Evolutionary conservation across 2,888 invertebrate species (phyloP), one percentile per base, ranked within the genome.

Genomic region (Platycnemis pennipes): DNA sequence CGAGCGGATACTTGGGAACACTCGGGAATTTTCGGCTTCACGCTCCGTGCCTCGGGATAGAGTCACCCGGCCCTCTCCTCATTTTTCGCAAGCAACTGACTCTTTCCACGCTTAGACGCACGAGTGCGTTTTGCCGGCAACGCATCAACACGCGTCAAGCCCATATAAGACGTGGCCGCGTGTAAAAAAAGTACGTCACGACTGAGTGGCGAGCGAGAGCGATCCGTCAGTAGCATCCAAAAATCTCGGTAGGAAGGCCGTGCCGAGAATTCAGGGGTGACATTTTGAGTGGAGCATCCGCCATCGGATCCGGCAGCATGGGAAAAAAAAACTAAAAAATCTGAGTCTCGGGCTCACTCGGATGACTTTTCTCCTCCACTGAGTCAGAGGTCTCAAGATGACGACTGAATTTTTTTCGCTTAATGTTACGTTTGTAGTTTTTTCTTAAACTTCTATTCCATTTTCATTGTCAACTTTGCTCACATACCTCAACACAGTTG

Each of bases 91-190:
- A 37, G 8, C 26, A 16, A 13, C 16, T 8, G 31, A 13, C 7
- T 37, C n/a, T 16, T 31, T 77, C 77, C 37, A 11, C 77, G 37
- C 77, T 31, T 31, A 69, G 77, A 77, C 37, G 77, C 77, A 77
- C 77, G 77, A 77, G 77, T 77, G 77, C 31, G 31, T 19, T 19
- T 13, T 16, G 26, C 22, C 31, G 2, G n/a, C n/a, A n/a, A 8
- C 77, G 77, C 77, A 77, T 77, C 77, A 16, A 63, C 77, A 26
- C 31, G 77, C 31, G 77, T 37, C 77, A 77, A 77, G 77, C 37
- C 37, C 77, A 37, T 37, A 77, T 11, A 26, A 77, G 16, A 77
- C 77, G 77, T 77, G 77, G 77, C 16, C 77, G 37, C 77, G 77
- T 37, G 77, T 37, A 22, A 19, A 37, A 31, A 77, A 31, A 37